Conservation (phyloP, 2,797 vertebrate genomes). For the Saxicola maurus region DNA sequence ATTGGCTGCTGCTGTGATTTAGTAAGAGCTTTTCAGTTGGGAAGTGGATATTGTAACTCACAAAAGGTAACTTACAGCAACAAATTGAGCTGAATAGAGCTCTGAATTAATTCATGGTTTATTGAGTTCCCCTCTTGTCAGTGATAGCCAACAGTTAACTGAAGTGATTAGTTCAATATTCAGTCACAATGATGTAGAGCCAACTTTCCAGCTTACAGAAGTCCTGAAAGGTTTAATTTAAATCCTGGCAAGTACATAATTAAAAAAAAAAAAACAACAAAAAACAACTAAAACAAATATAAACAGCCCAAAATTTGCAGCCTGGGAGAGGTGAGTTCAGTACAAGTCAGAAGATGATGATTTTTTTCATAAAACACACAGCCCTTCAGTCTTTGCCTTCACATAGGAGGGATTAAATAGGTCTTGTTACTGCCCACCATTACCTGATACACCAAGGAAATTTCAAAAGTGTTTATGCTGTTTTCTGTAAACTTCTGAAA, state of each 20-base stretch:
- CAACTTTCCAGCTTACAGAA: not conserved
- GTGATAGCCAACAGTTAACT: slow-evolving; percentile 45
- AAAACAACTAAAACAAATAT: not conserved
- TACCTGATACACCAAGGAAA: not conserved
- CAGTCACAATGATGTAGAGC: slow-evolving; percentile 31
- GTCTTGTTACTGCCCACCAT: not conserved
- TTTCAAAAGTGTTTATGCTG: not conserved
- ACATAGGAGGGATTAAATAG: not conserved
- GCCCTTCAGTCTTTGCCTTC: not conserved
- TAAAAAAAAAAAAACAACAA: not conserved
- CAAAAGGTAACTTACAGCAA: slow-evolving; percentile 85
- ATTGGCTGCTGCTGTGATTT: slow-evolving; percentile 72
- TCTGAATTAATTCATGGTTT: slow-evolving; percentile 55
- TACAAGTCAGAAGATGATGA: not conserved
- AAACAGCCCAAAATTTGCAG: not conserved
- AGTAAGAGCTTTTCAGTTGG: slow-evolving; percentile 74
- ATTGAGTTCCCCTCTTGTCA: slow-evolving; percentile 53
- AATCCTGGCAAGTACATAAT: not conserved
- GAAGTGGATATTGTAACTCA: slow-evolving; percentile 80
- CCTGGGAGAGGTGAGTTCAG: not conserved
- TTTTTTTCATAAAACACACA: not conserved
- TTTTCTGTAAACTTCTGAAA: not conserved
- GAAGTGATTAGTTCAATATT: slow-evolving; percentile 53
- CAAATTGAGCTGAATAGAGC: slow-evolving; percentile 81
- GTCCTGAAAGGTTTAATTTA: not conserved